phyloP scores from a whole-genome alignment of 2,888 invertebrate genomes.

The Abrostola tripartita region DNA sequence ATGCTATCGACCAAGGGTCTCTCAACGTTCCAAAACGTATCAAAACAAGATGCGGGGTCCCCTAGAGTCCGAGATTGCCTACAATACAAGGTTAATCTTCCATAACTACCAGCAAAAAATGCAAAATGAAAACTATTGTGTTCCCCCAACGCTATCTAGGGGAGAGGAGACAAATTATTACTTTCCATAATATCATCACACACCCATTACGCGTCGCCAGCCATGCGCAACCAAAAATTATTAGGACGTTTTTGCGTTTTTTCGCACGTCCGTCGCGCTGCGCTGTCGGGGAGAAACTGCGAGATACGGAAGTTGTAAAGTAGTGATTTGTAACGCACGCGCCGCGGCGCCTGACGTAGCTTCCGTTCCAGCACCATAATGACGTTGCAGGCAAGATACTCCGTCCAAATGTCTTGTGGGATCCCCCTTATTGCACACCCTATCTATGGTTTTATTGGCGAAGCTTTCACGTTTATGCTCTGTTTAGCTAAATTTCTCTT shows the following conservation, averaged over 20 bases:
- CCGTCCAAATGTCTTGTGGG: slow-evolving; percentile 63
- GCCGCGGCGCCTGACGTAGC: slow-evolving; percentile 84
- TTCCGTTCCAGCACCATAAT: slow-evolving; percentile 83
- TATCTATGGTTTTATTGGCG: slow-evolving; percentile 65
- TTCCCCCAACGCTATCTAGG: slow-evolving; percentile 62
- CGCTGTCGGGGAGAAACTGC: slow-evolving; percentile 73
- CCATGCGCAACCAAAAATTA: slow-evolving; percentile 83
- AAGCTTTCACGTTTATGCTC: slow-evolving; percentile 83
- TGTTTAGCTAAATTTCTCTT: slow-evolving; percentile 82
- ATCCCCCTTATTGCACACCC: slow-evolving; percentile 66
- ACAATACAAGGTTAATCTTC: slow-evolving; percentile 53
- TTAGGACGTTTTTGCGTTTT: slow-evolving; percentile 72
- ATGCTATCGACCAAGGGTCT: no score
- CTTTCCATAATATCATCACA: slow-evolving; percentile 85
- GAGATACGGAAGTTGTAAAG: slow-evolving; percentile 87
- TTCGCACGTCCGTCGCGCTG: slow-evolving; percentile 75
- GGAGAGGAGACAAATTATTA: slow-evolving; percentile 85
- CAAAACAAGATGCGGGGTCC: no score
- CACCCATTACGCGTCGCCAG: slow-evolving; percentile 79
- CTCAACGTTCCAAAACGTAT: no score
- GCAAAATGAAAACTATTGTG: slow-evolving; percentile 68
- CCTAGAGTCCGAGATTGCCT: slow-evolving; percentile 32
- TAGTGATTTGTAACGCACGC: slow-evolving; percentile 89
- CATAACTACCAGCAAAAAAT: slow-evolving; percentile 66
- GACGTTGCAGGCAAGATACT: slow-evolving; percentile 70